These are phyloP conservation scores for Sebastes steindachneri DNA, from an alignment of 2,797 vertebrate species.

Conservation along the genomic window DNA sequence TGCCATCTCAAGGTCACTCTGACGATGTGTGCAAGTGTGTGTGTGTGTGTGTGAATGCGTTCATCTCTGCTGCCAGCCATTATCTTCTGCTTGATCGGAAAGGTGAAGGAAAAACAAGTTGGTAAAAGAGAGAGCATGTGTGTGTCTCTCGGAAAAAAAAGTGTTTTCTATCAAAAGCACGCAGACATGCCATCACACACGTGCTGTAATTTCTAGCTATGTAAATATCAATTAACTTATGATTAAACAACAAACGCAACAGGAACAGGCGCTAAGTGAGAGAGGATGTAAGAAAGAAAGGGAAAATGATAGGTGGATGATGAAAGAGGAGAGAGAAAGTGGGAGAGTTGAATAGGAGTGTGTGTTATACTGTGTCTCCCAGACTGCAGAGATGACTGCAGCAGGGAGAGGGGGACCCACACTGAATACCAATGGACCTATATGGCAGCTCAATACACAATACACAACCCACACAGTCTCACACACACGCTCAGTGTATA, in stretches of 20 bases:
- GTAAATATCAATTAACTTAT: constrained; percentile 4
- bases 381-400: constrained; percentile 84
- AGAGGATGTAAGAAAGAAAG: not conserved
- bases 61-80: constrained; percentile 21
- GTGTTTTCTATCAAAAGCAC: not conserved
- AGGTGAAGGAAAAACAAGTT: constrained; percentile 25
- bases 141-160: not conserved
- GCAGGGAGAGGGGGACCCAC: constrained; percentile 69
- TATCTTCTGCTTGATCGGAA: constrained; percentile 35
- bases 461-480: constrained; percentile 33
- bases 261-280: not conserved
- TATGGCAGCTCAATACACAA: constrained; percentile 66
- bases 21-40: constrained; percentile 1
- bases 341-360: constrained; percentile 45
- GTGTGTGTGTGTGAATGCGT: constrained; percentile 11
- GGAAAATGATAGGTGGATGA: not conserved
- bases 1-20: constrained; percentile 68
- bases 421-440: constrained; percentile 79
- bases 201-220: not conserved
- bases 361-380: constrained; percentile 65
- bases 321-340: constrained; percentile 17
- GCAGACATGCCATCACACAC: not conserved
- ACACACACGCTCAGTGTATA: constrained; percentile 16
- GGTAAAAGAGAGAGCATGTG: not conserved
- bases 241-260: constrained; percentile 1